phyloP scores from a whole-genome alignment of 2,113 vertebrate species.

The Typhlomys cinereus region DNA sequence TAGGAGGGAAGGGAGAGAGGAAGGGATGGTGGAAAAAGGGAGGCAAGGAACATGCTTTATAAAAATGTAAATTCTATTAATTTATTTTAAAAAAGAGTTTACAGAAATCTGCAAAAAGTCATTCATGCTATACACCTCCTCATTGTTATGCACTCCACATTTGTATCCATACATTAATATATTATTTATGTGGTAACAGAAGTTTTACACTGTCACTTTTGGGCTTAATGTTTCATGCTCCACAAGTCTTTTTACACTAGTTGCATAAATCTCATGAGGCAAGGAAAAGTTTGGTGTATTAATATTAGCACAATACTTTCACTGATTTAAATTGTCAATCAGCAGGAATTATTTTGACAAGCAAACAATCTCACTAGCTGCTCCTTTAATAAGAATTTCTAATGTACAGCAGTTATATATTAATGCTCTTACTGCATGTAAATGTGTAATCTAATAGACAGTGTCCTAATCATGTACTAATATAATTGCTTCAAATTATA shows the following conservation, averaged over 20 bases:
- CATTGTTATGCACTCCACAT: neutral
- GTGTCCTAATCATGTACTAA: neutral
- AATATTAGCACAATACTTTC: neutral
- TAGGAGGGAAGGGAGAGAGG: no score
- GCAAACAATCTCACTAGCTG: neutral
- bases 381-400: neutral
- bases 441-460: slow-evolving; percentile 39
- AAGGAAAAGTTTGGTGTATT: neutral
- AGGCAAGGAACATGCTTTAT: no score
- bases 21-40: no score
- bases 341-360: neutral
- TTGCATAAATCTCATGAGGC: neutral
- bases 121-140: neutral
- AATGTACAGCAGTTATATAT: neutral
- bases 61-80: no score
- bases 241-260: neutral
- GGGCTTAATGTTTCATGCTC: neutral
- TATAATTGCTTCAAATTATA: slow-evolving; percentile 33
- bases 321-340: slow-evolving; percentile 31
- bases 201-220: neutral
- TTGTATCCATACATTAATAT: neutral
- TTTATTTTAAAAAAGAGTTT: no score
- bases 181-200: neutral
- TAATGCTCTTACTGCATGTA: slow-evolving; percentile 26
- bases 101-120: neutral